Percentiles rank a stretch among this genome's conserved stretches.
These are phyloP conservation scores for Platygyra sinensis DNA, from an alignment of 64 coral and sea anemone species.

Conservation along the genomic window DNA sequence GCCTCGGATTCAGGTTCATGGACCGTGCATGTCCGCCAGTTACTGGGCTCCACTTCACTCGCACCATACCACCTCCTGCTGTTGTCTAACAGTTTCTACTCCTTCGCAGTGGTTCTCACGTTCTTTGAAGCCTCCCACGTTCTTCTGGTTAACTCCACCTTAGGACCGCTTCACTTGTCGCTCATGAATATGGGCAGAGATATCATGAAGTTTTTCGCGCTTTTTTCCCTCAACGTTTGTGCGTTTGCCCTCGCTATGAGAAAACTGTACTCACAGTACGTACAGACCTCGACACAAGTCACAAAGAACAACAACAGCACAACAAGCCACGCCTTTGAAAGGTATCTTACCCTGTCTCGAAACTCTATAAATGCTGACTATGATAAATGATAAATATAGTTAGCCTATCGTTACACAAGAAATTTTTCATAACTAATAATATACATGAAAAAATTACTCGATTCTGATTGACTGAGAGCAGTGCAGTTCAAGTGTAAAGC, in stretches of 20 bases:
- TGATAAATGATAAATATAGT: too few species aligned
- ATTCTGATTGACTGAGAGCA: too few species aligned
- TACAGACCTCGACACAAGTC: neutral
- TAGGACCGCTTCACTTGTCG: constrained; percentile 76
- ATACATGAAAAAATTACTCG: too few species aligned
- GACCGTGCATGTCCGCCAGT: neutral
- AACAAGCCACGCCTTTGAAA: constrained; percentile 4
- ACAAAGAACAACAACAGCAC: neutral
- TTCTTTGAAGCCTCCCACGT: constrained; percentile 53
- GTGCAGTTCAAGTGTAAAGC: too few species aligned
- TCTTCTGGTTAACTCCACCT: constrained; percentile 55
- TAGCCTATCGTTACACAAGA: too few species aligned
- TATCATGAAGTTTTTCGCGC: constrained; percentile 60
- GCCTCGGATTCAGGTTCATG: constrained; percentile 4
- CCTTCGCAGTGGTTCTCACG: constrained; percentile 45
- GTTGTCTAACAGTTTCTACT: constrained; percentile 78
- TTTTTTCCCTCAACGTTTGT: constrained; percentile 42
- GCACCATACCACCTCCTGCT: constrained; percentile 46
- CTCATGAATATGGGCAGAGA: constrained; percentile 73
- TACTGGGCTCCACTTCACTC: neutral
- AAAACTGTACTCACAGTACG: constrained; percentile 77
- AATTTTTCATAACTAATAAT: too few species aligned
- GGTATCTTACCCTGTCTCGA: neutral
- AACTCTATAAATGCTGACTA: neutral
- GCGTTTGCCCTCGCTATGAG: constrained; percentile 65